Base-by-base conservation (phyloP, 2,888 invertebrate species). In the Rhopalosiphum nymphaeae region DNA sequence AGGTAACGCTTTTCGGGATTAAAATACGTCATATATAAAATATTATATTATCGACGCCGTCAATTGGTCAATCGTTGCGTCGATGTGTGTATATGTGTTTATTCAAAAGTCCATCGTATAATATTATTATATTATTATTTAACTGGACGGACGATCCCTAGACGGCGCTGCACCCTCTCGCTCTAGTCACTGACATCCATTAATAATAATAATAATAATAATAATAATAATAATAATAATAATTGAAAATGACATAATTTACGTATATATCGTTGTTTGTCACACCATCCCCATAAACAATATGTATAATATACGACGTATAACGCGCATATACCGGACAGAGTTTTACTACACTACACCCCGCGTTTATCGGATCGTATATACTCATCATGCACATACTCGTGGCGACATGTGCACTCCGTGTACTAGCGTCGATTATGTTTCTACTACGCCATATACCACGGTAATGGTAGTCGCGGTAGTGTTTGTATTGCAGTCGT, bases 181-280 rank as follows among this genome's bases (percentile, higher is more conserved):
- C 67, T 4, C 53, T 67, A 26, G 91, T n/a, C 46, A 13, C 36
- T 56, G 26, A 67, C n/a, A 36, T 53, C 56, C 92, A 93, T 93
- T 89, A 93, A 93, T 93, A 93, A 88, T 85, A 78, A 89, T 57
- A 91, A 89, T 89, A 89, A 89, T 61, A 90, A 91, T 84, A 84
- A 91, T 91, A 86, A 92, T 89, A 78, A 89, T 57, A 91, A 89
- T 89, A 89, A 89, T 61, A 90, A 91, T 84, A 84, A 91, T 91
- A 86, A 92, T 89, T 93, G 92, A 93, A 89, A 93, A 93, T 93
- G 88, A 67, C 92, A 93, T 89, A 78, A 78, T 49, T 44, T 89
- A 89, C 57, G 78, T 36, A 78, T 87, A 92, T 42, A 92, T 53
- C n/a, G 88, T 88, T 92, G 92, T 93, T 89, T 61, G 88, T 49